Evolutionary conservation across 2,113 vertebrate genomes (phyloP).

Genomic region (Beaufortia kweichowensis): DNA sequence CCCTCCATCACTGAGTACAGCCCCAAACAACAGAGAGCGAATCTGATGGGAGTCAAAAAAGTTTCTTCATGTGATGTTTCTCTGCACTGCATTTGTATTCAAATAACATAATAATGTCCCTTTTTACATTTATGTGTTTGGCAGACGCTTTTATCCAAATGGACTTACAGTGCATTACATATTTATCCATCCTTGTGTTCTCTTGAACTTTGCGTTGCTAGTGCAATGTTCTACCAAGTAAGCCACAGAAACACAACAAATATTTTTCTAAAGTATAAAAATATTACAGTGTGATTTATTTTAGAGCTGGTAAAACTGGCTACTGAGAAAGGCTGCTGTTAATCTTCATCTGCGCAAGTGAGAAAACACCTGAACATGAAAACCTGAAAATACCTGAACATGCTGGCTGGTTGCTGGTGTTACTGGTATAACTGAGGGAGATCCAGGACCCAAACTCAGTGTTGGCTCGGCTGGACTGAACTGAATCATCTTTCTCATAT

Average conservation of each 20-base stretch:
- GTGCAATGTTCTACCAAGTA: too few relatives aligned
- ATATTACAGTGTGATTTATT: too few relatives aligned
- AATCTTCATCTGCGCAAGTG: background rate
- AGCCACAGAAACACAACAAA: too few relatives aligned
- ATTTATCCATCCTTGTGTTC: too few relatives aligned
- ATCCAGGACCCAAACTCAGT: background rate
- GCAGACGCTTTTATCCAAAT: too few relatives aligned
- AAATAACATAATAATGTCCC: too few relatives aligned
- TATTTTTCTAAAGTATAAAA: too few relatives aligned
- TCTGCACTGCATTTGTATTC: too few relatives aligned
- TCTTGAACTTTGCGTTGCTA: too few relatives aligned
- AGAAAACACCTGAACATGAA: background rate
- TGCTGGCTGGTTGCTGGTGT: constrained; percentile 25
- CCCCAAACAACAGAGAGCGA: constrained; percentile 84
- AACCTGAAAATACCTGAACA: constrained; percentile 30
- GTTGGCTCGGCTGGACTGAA: background rate
- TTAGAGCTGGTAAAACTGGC: too few relatives aligned
- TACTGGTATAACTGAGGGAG: background rate
- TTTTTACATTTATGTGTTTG: too few relatives aligned
- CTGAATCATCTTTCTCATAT: constrained; percentile 40
- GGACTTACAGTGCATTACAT: too few relatives aligned
- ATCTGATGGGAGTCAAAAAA: constrained; percentile 70
- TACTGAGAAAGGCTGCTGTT: background rate
- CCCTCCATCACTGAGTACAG: constrained; percentile 68
- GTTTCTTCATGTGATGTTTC: background rate